Base-by-base conservation (phyloP, 2,888 invertebrate species). In the Diaphora mendica region DNA sequence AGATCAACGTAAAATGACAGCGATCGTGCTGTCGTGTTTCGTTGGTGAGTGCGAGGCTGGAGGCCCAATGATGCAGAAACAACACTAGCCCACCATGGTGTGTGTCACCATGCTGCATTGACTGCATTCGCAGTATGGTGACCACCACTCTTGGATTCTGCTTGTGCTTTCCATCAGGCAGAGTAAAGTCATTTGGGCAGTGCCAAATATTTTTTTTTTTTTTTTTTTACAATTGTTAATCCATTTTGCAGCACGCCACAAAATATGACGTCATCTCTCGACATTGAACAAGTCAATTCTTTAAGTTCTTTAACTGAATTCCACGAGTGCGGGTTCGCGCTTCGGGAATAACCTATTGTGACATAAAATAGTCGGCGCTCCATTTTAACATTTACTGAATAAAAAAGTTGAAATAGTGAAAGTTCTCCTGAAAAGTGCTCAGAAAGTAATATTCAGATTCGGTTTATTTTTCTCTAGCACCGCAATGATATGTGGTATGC, bases 301-400 rank as follows among this genome's bases (percentile, higher is more conserved):
- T 79, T 86, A 89, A 90, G 87, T 90, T 90, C 80, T 82, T 55
- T 88, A 89, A 91, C 90, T 86, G 85, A 88, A 90, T 91, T 90
- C 83, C 85, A 84, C 82, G 82, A 87, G 82, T 85, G 83, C 79
- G 85, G 84, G 81, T 84, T 55, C 80, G 79, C 80, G 86, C 85
- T 84, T 78, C 72, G 90, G 89, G 91, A 90, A 89, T 86, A 88
- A 84, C 87, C 88, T 87, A 90, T 91, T 90, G 89, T 89, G 76
- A 85, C 85, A 85, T 87, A 88, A 89, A 90, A 86, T 88, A 89
- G 85, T 84, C 81, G 76, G 78, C 81, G 79, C 83, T 80, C 71
- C 74, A 85, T 87, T 89, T 85, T 86, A 83, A 83, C 84, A 87
- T 83, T 83, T 85, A 82, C 80, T 80, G 85, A 87, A 87, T 84